These are phyloP conservation scores for Pogonophryne albipinna DNA, from an alignment of 2,797 vertebrate genomes.

Conservation along the genomic window DNA sequence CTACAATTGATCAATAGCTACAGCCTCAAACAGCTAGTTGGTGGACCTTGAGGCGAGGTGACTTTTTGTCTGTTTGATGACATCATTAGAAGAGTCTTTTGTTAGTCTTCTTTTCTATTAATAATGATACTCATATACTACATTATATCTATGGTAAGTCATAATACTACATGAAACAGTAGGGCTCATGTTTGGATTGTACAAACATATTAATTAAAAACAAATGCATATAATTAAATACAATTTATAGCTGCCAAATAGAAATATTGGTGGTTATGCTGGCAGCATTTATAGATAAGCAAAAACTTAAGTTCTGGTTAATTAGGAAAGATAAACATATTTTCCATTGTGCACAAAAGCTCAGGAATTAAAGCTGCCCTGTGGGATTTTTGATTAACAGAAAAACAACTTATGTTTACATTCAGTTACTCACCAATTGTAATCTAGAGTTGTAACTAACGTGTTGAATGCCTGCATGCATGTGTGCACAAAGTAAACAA, in stretches of 20 bases:
- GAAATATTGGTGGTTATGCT: background rate
- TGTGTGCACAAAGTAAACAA: too few relatives aligned
- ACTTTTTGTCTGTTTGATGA: conserved; percentile 7
- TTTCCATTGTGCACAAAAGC: background rate
- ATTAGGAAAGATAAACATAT: background rate
- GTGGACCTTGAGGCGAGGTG: background rate
- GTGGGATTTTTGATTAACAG: too few relatives aligned
- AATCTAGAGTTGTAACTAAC: too few relatives aligned
- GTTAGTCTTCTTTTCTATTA: background rate
- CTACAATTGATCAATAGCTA: background rate
- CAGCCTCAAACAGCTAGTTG: background rate
- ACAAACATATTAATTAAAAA: background rate
- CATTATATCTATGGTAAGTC: background rate
- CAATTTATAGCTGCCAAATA: background rate
- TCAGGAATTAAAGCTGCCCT: background rate
- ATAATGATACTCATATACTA: background rate
- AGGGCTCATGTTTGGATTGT: background rate
- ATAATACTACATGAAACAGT: background rate
- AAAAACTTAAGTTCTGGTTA: background rate
- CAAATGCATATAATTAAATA: background rate
- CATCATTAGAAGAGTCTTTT: background rate
- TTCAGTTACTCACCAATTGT: background rate
- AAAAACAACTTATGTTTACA: background rate
- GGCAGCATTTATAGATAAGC: background rate
- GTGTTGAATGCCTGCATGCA: too few relatives aligned